A percentile compares a stretch with the other conserved stretches of the same genome.
Conservation (phyloP, 2,888 invertebrate genomes). For the Conus canariensis region DNA sequence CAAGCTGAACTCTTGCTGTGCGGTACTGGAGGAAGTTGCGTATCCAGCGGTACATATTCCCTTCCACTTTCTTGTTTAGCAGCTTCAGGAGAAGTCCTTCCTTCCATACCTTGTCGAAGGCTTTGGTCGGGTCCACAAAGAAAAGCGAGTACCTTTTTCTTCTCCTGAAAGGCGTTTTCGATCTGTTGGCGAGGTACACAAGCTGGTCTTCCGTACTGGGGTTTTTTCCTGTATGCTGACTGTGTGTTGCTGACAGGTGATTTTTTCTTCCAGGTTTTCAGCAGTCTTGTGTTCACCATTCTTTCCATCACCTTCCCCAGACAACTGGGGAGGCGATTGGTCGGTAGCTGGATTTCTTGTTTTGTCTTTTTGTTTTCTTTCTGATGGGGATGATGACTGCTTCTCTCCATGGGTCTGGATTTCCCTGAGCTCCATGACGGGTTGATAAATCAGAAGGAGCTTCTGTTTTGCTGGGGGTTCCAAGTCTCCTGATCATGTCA, state of each 20-base stretch:
- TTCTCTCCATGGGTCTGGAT: constrained; percentile 18
- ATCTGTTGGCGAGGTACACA: neutral
- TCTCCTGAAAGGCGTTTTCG: constrained; percentile 1
- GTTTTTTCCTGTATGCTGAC: too few species aligned
- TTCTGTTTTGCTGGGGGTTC: neutral
- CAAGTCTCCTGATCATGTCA: constrained; percentile 6
- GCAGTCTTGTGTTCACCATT: constrained; percentile 25
- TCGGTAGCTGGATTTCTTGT: neutral
- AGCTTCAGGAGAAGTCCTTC: neutral
- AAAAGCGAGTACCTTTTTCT: too few species aligned
- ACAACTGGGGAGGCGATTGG: constrained; percentile 27
- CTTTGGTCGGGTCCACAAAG: too few species aligned
- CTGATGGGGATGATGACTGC: constrained; percentile 24
- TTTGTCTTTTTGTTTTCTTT: constrained; percentile 16
- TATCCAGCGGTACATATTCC: too few species aligned
- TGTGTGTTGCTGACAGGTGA: too few species aligned
- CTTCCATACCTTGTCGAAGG: constrained; percentile 32
- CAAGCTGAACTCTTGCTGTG: too few species aligned
- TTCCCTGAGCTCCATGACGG: neutral
- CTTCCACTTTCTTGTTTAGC: too few species aligned
- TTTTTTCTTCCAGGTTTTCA: too few species aligned
- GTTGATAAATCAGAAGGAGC: constrained; percentile 20
- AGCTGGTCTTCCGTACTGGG: neutral
- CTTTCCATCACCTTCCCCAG: constrained; percentile 22
- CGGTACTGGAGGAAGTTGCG: too few species aligned